Conservation (phyloP, 2,797 vertebrate species). For the Chiloscyllium punctatum region DNA sequence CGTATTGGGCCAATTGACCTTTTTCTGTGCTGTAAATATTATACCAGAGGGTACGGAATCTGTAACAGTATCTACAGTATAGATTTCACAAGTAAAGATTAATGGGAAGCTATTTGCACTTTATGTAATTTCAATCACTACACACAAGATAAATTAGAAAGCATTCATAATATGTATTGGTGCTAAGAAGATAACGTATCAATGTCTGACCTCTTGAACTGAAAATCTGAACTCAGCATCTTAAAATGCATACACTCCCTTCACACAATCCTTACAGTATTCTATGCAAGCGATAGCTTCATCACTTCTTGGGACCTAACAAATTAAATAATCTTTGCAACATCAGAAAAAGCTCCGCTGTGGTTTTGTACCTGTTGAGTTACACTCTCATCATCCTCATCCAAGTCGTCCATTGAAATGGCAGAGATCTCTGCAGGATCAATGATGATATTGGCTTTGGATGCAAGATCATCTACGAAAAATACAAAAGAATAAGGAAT, state of each 20-base stretch:
- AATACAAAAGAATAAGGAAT: background rate
- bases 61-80: background rate
- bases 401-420: slow-evolving; percentile 89
- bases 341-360: background rate
- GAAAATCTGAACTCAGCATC: background rate
- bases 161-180: background rate
- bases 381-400: slow-evolving; percentile 85
- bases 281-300: background rate
- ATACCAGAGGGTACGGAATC: background rate
- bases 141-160: background rate
- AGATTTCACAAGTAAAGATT: background rate
- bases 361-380: slow-evolving; percentile 66
- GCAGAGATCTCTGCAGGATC: slow-evolving; percentile 87
- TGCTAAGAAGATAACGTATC: background rate
- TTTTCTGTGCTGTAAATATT: background rate
- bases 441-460: slow-evolving; percentile 87
- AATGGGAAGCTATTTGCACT: background rate
- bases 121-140: background rate
- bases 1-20: background rate
- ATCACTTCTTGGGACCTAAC: background rate
- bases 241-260: background rate
- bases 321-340: background rate
- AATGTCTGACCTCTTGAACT: background rate
- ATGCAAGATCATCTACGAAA: slow-evolving; percentile 78
- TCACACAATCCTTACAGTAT: background rate